Evolutionary conservation across 2,113 vertebrate genomes (phyloP), one percentile per base, ranked within the genome.

Genomic region (Gavialis gangeticus): DNA sequence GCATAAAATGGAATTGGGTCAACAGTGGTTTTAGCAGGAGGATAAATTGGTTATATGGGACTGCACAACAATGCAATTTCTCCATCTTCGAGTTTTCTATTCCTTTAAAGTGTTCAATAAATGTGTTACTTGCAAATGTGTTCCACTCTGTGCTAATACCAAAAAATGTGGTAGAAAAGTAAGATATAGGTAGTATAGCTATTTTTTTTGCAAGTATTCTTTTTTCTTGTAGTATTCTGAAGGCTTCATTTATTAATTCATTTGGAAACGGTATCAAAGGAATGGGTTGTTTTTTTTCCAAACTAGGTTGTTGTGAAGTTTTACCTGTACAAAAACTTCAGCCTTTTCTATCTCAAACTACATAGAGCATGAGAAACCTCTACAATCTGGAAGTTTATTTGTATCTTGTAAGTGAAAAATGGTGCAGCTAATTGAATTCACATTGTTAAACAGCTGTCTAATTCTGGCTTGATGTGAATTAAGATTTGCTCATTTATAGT

Each of bases 301-400:
- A 30, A 88, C 46, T 21, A 85, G 88, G 83, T 34, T 9, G 1
- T n/a, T 87, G 57, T 87, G 13, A 91, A 83, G 17, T 60, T 85
- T 46, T 56, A 56, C 10, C 56, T 22, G 59, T 56, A 46, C 28
- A 28, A 63, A n/a, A 93, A 1, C 24, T 69, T 19, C 24, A 2
- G 3, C n/a, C 55, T 4, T n/a, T 0, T 1, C 22, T 24, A 1
- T 21, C 34, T 12, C 87, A 73, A 21, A 59, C 21, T 71, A 30
- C 28, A 12, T 76, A 85, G 34, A 54, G 21, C 13, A n/a, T 85
- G 55, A 80, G 60, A 64, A 66, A 85, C 56, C 59, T 85, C 11
- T 87, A 73, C 79, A 55, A 78, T 85, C 56, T 89, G 12, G 3
- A 18, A 46, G 56, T 95, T 90, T 88, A 79, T 92, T 91, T 92